phyloP scores from a whole-genome alignment of 2,113 vertebrate genomes.

The Stigmatopora nigra region DNA sequence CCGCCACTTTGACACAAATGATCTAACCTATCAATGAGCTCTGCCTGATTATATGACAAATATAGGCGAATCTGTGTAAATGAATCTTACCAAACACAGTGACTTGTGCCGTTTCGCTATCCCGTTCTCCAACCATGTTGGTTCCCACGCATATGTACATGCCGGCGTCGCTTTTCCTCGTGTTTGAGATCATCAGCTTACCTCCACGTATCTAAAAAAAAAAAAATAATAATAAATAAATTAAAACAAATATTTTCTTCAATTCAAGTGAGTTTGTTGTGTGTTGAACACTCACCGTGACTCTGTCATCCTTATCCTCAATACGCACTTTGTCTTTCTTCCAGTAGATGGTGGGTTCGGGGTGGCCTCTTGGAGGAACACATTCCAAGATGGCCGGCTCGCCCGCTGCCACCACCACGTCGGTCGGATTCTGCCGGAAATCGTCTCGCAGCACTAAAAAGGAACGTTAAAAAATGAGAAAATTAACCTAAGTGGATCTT shows the following conservation, averaged over 20 bases:
- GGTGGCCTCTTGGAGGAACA: conserved; percentile 91
- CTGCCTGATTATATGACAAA: too few relatives aligned
- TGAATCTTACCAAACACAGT: conserved; percentile 88
- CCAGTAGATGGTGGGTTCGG: conserved; percentile 97
- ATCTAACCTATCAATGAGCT: too few relatives aligned
- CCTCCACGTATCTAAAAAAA: conserved; percentile 85
- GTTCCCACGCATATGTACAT: conserved; percentile 96
- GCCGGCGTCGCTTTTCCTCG: conserved; percentile 88
- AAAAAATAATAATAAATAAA: not conserved
- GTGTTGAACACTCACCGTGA: conserved; percentile 76
- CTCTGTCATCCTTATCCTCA: conserved; percentile 89
- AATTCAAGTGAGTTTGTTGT: not conserved
- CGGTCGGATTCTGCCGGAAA: conserved; percentile 95
- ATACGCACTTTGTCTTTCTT: conserved; percentile 95
- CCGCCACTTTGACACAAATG: too few relatives aligned
- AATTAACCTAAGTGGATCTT: not conserved
- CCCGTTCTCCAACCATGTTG: conserved; percentile 96
- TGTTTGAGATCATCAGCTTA: conserved; percentile 98
- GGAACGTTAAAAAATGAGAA: not conserved
- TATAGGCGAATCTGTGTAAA: not conserved
- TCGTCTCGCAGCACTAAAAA: conserved; percentile 88
- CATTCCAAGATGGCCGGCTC: conserved; percentile 96
- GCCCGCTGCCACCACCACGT: conserved; percentile 91
- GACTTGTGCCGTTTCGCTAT: conserved; percentile 93
- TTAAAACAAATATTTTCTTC: not conserved